A percentile compares a stretch with the other conserved stretches of the same genome.
phyloP scores from a whole-genome alignment of 2,113 vertebrate species.

The Gadus macrocephalus region DNA sequence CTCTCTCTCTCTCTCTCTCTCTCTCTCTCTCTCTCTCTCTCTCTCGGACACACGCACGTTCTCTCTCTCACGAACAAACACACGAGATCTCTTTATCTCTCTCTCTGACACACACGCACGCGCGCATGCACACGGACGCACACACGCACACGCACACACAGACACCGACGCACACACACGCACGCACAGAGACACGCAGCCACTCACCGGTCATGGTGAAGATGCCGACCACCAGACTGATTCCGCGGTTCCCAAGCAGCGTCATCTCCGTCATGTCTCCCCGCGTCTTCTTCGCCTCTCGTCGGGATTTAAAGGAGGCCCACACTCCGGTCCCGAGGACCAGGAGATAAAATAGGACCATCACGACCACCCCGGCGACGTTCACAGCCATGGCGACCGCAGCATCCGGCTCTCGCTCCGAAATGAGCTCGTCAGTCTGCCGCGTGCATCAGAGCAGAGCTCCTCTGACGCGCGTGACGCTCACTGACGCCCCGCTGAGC shows the following conservation, averaged over 20 bases:
- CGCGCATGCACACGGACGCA: background rate
- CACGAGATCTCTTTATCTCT: too few relatives aligned
- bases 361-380: constrained; percentile 46
- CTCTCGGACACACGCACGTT: too few relatives aligned
- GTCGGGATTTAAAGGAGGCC: constrained; percentile 47
- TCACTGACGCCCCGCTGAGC: too few relatives aligned
- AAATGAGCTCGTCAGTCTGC: background rate
- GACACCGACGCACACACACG: background rate
- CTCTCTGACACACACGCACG: constrained; percentile 1
- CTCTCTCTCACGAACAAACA: background rate
- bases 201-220: constrained; percentile 55
- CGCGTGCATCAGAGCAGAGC: background rate
- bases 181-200: background rate
- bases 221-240: constrained; percentile 51
- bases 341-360: constrained; percentile 52
- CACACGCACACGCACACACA: background rate
- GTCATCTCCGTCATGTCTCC: constrained; percentile 52
- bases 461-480: too few relatives aligned
- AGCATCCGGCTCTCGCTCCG: background rate
- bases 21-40: too few relatives aligned
- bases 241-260: constrained; percentile 50
- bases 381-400: constrained; percentile 43
- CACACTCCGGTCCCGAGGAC: constrained; percentile 50
- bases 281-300: constrained; percentile 38
- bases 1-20: too few relatives aligned